Conservation (phyloP, 2,888 invertebrate genomes). For the Tinea trinotella region DNA sequence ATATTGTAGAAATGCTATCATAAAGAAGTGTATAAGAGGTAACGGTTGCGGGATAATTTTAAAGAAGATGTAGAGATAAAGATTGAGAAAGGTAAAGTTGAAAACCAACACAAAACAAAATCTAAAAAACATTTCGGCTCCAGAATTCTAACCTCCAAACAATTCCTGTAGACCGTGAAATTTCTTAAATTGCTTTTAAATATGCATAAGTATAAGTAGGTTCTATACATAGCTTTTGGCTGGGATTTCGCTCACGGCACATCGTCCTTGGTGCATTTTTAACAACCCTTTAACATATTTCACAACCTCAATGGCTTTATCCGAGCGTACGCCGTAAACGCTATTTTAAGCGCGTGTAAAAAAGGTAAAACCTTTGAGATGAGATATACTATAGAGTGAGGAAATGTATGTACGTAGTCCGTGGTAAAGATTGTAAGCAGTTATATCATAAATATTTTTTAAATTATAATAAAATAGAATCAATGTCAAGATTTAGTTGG, state of each 20-base stretch:
- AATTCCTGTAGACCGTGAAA: not conserved
- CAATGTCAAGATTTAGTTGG: no score
- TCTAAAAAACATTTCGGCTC: not conserved
- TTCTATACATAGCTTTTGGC: no score
- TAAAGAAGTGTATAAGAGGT: no score
- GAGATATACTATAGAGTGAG: no score
- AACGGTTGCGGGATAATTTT: no score
- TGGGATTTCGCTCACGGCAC: not conserved
- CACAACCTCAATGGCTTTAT: slow-evolving; percentile 1
- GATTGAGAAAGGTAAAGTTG: no score
- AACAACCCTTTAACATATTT: slow-evolving; percentile 4
- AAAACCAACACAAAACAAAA: not conserved
- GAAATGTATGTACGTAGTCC: no score
- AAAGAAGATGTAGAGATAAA: no score
- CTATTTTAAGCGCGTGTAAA: slow-evolving; percentile 6
- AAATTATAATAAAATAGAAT: no score
- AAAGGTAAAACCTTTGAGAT: not conserved
- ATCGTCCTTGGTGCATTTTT: slow-evolving; percentile 18
- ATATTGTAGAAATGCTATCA: no score
- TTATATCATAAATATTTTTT: no score
- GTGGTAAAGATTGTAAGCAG: no score
- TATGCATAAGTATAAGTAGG: not conserved
- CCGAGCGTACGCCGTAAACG: not conserved
- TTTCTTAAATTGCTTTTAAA: slow-evolving; percentile 2
- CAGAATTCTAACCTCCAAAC: not conserved